A percentile compares a stretch with the other conserved stretches of the same genome.
phyloP scores from a whole-genome alignment of 2,797 vertebrate species.

The Bradypodion pumilum region DNA sequence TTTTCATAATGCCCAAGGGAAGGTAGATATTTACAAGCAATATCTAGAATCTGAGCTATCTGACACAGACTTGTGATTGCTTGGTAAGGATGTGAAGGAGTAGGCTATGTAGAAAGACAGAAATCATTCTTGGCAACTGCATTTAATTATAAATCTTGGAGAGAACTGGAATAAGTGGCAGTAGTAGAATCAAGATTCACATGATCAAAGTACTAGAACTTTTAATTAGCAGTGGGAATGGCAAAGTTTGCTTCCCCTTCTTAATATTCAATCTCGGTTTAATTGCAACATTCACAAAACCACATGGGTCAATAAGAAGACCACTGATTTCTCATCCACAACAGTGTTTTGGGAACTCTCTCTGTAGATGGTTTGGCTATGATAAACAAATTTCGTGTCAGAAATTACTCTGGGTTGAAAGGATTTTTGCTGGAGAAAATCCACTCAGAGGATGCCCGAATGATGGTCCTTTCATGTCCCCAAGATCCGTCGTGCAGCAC shows the following conservation, averaged over 20 bases:
- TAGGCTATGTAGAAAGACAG: neutral
- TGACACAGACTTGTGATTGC: neutral
- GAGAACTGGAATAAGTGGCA: neutral
- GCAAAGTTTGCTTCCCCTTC: neutral
- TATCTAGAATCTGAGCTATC: neutral
- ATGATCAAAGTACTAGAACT: neutral
- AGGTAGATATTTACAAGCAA: conserved; percentile 14
- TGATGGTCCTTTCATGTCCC: no score
- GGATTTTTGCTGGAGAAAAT: no score
- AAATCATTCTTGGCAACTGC: neutral
- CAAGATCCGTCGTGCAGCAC: no score
- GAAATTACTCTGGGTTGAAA: no score
- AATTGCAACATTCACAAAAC: neutral
- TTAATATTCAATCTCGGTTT: neutral
- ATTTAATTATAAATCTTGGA: conserved; percentile 1
- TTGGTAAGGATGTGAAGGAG: neutral
- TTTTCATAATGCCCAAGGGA: conserved; percentile 47
- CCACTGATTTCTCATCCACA: neutral
- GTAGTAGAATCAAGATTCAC: neutral
- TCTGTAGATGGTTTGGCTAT: neutral
- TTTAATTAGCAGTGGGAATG: neutral
- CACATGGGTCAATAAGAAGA: no score
- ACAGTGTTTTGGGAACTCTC: neutral
- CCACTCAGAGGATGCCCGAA: no score
- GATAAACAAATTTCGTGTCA: neutral